Evolutionary conservation across 2,113 vertebrate genomes (phyloP), one percentile per base, ranked within the genome.

Genomic region (Perca flavescens): DNA sequence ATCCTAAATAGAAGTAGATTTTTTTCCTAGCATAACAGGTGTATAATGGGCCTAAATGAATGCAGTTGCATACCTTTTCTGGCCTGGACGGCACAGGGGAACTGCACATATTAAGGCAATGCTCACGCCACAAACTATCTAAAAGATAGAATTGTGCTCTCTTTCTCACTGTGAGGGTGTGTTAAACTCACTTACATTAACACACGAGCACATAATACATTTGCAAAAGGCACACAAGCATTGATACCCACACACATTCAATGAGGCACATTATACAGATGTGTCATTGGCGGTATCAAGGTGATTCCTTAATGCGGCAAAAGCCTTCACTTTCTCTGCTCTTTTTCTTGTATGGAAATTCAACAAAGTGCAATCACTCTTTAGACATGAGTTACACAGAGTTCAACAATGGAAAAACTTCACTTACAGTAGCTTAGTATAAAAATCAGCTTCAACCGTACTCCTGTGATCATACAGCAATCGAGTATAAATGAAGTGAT

Each of bases 221-320:
- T 62, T 62, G 11, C 61, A 72, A 25, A 43, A 61, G 21, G n/a
- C n/a, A 52, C 28, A 52, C 5, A 61, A 19, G 65, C 11, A 6
- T 40, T 13, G 62, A 56, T 61, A 56, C 47, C 72, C 56, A 82
- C 31, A 11, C 1, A 4, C 1, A 53, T 75, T 53, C 21, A 68
- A 36, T 61, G 47, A 58, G 67, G 34, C 58, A 49, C 65, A 56
- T 80, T 49, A 70, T 52, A 52, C 31, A 63, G 43, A 84, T 68
- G 68, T 67, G 53, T 66, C 31, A 66, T 47, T 62, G 62, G 63
- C 16, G 21, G 53, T 22, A 73, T 58, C 73, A 78, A 80, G 65
- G 49, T 70, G 47, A 83, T 68, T 61, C 16, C 57, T 77, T 74
- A 62, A 56, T 31, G 5, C 43, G 9, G 14, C 5, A 17, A 81